These are phyloP conservation scores for Lagodon rhomboides DNA, from an alignment of 2,797 vertebrate species.

Conservation along the genomic window DNA sequence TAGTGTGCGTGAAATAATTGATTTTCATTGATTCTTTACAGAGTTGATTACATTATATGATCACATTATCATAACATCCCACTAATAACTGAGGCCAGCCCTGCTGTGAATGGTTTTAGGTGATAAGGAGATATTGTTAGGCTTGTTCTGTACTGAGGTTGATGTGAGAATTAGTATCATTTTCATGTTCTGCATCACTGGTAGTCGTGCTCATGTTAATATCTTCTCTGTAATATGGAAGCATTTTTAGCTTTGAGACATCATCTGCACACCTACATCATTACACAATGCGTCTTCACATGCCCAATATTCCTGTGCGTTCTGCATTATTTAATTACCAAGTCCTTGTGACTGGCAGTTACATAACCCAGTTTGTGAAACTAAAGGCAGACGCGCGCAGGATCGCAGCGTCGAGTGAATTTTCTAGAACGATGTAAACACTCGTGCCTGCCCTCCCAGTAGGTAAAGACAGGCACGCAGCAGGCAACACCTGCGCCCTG, in stretches of 20 bases:
- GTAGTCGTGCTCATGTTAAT: not conserved
- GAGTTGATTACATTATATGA: too few relatives aligned
- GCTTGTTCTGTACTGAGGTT: not conserved
- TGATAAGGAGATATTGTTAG: not conserved
- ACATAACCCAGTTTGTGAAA: conserved; percentile 42
- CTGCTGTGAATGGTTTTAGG: not conserved
- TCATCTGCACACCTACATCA: not conserved
- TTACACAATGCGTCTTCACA: conserved; percentile 19
- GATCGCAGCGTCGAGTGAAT: not conserved
- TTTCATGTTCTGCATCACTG: not conserved
- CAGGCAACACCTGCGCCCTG: conserved; percentile 66
- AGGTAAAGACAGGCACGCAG: conserved; percentile 44
- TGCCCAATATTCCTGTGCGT: conserved; percentile 12
- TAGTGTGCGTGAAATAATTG: not conserved
- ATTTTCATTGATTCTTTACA: not conserved
- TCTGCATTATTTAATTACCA: conserved; percentile 15
- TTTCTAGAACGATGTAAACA: conserved; percentile 60
- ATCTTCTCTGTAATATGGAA: not conserved
- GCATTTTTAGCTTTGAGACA: not conserved
- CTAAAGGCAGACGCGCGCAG: conserved; percentile 12
- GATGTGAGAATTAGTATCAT: not conserved
- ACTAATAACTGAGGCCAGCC: not conserved
- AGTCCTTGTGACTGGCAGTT: conserved; percentile 16
- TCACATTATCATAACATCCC: not conserved
- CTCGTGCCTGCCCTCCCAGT: conserved; percentile 25